Evolutionary conservation across 2,113 vertebrate species (phyloP).

Genomic region (Eclectus roratus): DNA sequence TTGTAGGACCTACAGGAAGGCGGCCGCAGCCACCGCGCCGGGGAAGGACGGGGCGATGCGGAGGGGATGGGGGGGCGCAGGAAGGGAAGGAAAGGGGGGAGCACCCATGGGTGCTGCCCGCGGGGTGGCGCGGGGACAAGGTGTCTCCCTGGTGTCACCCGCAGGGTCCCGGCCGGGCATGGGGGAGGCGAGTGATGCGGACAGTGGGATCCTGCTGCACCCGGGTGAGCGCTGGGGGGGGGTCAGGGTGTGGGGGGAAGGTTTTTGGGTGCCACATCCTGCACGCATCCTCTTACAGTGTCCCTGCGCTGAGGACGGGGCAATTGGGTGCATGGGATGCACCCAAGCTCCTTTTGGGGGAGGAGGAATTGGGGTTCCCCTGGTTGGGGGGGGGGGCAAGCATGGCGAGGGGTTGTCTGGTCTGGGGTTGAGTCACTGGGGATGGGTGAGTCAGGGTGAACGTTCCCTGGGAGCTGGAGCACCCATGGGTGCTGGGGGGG

Average conservation of each 20-base stretch:
- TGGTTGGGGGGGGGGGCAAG: not conserved
- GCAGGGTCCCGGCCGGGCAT: not conserved
- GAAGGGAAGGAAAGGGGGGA: not conserved
- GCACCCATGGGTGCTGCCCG: not conserved
- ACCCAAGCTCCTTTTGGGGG: not conserved
- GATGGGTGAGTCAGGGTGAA: not conserved
- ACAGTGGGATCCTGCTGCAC: not conserved
- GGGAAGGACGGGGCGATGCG: not conserved
- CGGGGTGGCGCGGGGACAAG: not conserved
- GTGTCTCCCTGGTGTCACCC: not conserved
- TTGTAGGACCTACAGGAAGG: not conserved
- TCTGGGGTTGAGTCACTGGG: not conserved
- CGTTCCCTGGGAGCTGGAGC: not conserved
- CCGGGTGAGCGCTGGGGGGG: not conserved
- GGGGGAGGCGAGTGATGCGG: not conserved
- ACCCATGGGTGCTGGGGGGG: not conserved
- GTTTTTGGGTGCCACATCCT: not conserved
- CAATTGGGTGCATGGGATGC: not conserved
- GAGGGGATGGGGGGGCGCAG: not conserved
- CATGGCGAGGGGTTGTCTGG: not conserved
- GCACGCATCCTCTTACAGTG: not conserved
- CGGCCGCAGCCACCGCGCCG: no score
- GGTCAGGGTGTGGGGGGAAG: not conserved
- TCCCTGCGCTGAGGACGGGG: not conserved
- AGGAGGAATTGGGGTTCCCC: not conserved